Evolutionary conservation across 2,797 vertebrate species (phyloP).

Genomic region (Ara ararauna): DNA sequence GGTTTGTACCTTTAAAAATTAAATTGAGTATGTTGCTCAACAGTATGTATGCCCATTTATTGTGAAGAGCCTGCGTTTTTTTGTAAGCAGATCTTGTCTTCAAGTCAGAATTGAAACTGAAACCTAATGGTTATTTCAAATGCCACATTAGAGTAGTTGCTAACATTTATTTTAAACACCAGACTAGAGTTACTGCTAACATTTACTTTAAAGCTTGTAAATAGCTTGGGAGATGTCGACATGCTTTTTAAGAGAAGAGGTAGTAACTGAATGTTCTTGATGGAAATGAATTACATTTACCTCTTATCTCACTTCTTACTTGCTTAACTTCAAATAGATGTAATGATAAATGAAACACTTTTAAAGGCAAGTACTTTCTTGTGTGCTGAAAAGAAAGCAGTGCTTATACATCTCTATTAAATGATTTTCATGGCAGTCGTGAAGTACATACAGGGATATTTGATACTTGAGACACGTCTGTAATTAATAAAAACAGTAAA

Average conservation of each 20-base stretch:
- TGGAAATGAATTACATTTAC: background rate
- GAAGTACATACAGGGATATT: background rate
- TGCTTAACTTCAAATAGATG: background rate
- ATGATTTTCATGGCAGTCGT: background rate
- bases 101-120: background rate
- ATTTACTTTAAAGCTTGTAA: constrained; percentile 14
- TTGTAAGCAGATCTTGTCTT: background rate
- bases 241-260: background rate
- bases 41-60: background rate
- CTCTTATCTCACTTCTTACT: background rate
- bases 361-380: background rate
- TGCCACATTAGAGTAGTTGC: background rate
- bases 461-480: background rate
- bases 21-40: background rate
- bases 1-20: background rate
- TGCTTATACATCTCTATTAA: background rate
- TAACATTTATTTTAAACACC: background rate
- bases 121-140: background rate
- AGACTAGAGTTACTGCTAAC: background rate
- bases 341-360: background rate
- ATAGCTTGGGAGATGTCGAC: background rate
- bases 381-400: background rate
- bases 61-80: background rate
- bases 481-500: background rate
- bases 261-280: background rate